These are phyloP conservation scores for Barnardius zonarius DNA, from an alignment of 2,113 vertebrate species.

Conservation along the genomic window DNA sequence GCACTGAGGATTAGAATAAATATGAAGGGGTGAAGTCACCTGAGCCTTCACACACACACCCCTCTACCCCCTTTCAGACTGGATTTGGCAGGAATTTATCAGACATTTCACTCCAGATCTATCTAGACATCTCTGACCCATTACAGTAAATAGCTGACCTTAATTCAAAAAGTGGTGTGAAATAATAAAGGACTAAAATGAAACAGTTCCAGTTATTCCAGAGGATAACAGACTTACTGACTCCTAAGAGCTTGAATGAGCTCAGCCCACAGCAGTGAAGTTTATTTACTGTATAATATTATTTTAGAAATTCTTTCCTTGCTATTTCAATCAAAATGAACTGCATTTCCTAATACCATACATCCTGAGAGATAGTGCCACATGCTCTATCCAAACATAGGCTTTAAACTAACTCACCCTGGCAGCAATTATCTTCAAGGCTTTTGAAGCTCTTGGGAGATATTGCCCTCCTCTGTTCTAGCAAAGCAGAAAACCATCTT, in stretches of 20 bases:
- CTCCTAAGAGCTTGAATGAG: not conserved
- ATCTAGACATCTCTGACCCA: not conserved
- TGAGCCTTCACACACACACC: not conserved
- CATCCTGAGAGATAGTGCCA: slow-evolving; percentile 36
- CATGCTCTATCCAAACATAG: not conserved
- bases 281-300: not conserved
- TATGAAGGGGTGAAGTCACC: not conserved
- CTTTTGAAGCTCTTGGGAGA: not conserved
- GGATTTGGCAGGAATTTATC: not conserved
- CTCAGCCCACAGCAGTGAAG: not conserved
- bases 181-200: not conserved
- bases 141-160: not conserved
- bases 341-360: slow-evolving; percentile 13
- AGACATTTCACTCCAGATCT: not conserved
- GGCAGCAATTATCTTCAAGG: slow-evolving; percentile 12
- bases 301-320: slow-evolving; percentile 53
- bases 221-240: not conserved
- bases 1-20: not conserved
- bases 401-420: slow-evolving; percentile 4
- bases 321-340: slow-evolving; percentile 34
- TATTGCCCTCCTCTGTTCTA: not conserved
- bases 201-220: not conserved
- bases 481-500: not conserved
- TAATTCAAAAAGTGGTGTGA: not conserved
- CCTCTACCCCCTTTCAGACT: not conserved